These are phyloP conservation scores for Brachionus paranguensis DNA, from an alignment of 1,140 invertebrate species.

Conservation along the genomic window DNA sequence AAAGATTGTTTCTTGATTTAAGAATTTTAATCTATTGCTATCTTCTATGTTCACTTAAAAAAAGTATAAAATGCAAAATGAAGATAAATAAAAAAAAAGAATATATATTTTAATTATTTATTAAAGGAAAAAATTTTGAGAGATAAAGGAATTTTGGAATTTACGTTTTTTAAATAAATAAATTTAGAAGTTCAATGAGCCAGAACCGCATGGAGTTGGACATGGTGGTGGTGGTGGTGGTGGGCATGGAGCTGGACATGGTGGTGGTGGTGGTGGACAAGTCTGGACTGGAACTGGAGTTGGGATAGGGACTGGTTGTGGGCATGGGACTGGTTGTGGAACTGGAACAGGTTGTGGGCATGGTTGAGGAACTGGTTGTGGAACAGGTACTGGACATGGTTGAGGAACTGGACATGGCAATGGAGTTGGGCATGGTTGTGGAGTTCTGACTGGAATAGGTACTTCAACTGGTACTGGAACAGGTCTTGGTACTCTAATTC, in stretches of 20 bases:
- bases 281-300: background rate
- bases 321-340: background rate
- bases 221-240: background rate
- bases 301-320: background rate
- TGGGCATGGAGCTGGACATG: background rate
- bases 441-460: background rate
- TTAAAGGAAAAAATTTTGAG: background rate
- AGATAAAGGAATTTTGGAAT: background rate
- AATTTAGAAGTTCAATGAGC: background rate
- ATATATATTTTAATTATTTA: background rate
- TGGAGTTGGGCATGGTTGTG: background rate
- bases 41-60: too few relatives aligned
- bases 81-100: background rate
- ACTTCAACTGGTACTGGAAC: background rate
- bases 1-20: too few relatives aligned
- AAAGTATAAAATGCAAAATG: too few relatives aligned
- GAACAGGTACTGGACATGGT: background rate
- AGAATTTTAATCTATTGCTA: too few relatives aligned
- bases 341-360: background rate
- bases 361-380: background rate
- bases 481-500: conserved; percentile 7
- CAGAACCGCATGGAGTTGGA: background rate
- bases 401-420: background rate
- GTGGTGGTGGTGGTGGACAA: background rate
- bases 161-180: background rate